Evolutionary conservation across 2,797 vertebrate genomes (phyloP), one percentile per base, ranked within the genome.

Genomic region (Carduelis carduelis): DNA sequence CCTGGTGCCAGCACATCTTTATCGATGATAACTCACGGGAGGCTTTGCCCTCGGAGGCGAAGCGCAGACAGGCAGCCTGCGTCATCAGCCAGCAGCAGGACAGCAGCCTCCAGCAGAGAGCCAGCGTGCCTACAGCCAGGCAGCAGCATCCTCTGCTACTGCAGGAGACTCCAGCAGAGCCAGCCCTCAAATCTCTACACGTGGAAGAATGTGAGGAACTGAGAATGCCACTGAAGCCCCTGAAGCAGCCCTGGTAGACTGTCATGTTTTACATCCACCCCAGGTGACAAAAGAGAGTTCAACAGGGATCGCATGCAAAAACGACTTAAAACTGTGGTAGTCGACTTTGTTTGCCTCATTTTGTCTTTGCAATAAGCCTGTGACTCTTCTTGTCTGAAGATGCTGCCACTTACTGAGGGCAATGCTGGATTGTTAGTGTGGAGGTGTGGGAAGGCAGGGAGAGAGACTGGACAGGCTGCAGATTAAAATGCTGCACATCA

Each of bases 121-220:
- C 17, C 53, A 90, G 56, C 47, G 17, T 0, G 8, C 63, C 19
- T 7, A n/a, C n/a, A 32, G 0, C 2, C 3, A 72, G 47, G 24
- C 78, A 65, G 26, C 6, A 4, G 71, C 85, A 85, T 39, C 60
- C 43, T 74, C 49, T 28, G 50, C 1, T 53, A 12, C 1, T 1
- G 70, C 57, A 56, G 35, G 9, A 59, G n/a, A 37, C 49, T 81
- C 56, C 93, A 76, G 57, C 50, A 82, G 46, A 82, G 63, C 9
- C 6, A 14, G 9, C 32, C 44, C 65, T 83, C 60, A 30, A 59
- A 72, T 43, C 77, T n/a, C 59, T 47, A 18, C 15, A 21, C 11
- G 3, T 4, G 16, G 11, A 43, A 32, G 30, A 61, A 26, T 5
- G 0, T 23, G 32, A 59, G 52, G 21, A 85, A 21, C 2, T 0